phyloP scores from a whole-genome alignment of 2,797 vertebrate genomes.

The Typhlichthys subterraneus region DNA sequence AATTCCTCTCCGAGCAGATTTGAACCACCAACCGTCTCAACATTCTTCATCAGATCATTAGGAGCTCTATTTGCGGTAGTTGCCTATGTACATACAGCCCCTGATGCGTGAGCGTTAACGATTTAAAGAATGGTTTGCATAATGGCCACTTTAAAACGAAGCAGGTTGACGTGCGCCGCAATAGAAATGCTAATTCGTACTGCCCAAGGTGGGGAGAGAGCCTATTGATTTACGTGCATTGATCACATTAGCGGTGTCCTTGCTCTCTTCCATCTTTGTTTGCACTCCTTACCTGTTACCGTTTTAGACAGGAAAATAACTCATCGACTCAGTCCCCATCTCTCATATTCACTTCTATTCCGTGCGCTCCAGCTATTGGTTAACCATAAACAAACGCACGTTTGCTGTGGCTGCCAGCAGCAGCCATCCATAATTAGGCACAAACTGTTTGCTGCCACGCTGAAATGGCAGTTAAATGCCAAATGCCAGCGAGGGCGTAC shows the following conservation, averaged over 20 bases:
- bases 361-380: conserved; percentile 10
- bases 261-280: conserved; percentile 37
- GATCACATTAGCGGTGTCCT: conserved; percentile 44
- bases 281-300: conserved; percentile 22
- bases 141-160: too few relatives aligned
- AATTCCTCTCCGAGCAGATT: conserved; percentile 29
- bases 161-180: conserved; percentile 21
- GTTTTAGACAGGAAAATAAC: conserved; percentile 31
- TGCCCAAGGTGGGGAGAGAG: conserved; percentile 16
- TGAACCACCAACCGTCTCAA: conserved; percentile 15
- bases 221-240: conserved; percentile 56
- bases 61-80: neutral
- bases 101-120: too few relatives aligned
- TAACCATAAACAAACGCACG: conserved; percentile 25
- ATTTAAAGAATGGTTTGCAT: too few relatives aligned
- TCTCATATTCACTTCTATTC: conserved; percentile 9
- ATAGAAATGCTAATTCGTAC: conserved; percentile 47
- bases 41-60: conserved; percentile 35
- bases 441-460: conserved; percentile 72
- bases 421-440: conserved; percentile 82
- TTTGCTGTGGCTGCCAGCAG: conserved; percentile 46
- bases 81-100: too few relatives aligned
- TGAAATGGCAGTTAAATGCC: conserved; percentile 87
- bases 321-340: neutral
- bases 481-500: conserved; percentile 70